Percentiles rank a stretch among this genome's conserved stretches.
Conservation (phyloP, 2,888 invertebrate species). For the Cantharis flavilabris region DNA sequence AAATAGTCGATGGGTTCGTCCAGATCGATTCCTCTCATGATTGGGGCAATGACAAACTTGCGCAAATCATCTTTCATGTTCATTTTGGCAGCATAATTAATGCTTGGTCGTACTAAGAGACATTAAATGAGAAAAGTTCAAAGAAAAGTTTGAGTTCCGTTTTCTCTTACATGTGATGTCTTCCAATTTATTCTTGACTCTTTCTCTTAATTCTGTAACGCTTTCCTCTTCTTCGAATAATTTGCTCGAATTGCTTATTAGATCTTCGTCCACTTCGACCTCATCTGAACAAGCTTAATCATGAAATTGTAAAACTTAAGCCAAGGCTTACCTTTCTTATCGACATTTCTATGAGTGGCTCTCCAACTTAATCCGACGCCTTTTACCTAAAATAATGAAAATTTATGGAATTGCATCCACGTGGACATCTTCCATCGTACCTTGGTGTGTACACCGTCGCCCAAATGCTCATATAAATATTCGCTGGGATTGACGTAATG, state of each 20-base stretch:
- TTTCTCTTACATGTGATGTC: not conserved
- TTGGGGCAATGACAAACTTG: constrained; percentile 64
- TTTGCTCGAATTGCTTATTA: not conserved
- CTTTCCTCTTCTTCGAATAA: not conserved
- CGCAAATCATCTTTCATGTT: constrained; percentile 57
- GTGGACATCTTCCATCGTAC: constrained; percentile 36
- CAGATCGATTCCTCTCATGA: constrained; percentile 65
- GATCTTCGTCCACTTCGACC: not conserved
- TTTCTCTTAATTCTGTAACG: not conserved
- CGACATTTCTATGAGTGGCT: constrained; percentile 41
- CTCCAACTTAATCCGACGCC: constrained; percentile 51
- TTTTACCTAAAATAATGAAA: constrained; percentile 36
- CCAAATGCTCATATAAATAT: constrained; percentile 61
- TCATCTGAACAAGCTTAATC: not conserved
- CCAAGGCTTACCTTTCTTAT: constrained; percentile 2
- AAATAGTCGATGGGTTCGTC: constrained; percentile 72
- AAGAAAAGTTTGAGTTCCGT: too few relatives aligned
- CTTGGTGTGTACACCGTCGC: constrained; percentile 61
- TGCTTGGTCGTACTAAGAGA: constrained; percentile 57
- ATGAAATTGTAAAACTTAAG: not conserved
- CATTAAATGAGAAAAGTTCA: too few relatives aligned
- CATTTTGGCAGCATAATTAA: constrained; percentile 53
- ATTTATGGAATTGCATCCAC: not conserved
- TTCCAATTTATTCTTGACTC: not conserved
- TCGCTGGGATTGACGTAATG: constrained; percentile 64